Evolutionary conservation across 2,888 invertebrate species (phyloP).

Genomic region (Cosmia pyralina): DNA sequence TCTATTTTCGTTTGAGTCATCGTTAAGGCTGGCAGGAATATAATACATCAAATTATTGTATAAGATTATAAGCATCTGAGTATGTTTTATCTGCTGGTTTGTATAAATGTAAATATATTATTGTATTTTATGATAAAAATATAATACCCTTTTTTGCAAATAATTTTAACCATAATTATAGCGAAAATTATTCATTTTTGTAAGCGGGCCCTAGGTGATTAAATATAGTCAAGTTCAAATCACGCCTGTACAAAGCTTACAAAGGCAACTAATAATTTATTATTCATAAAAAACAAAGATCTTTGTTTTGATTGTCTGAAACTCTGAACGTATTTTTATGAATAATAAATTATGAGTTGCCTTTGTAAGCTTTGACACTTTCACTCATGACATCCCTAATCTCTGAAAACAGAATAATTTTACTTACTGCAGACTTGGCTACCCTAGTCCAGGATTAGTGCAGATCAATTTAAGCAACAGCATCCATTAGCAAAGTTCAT

Average conservation of each 20-base stretch:
- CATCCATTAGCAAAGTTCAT: conserved; percentile 10
- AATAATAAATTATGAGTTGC: too few relatives aligned
- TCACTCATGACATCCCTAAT: not conserved
- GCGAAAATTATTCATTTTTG: too few relatives aligned
- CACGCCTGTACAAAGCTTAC: too few relatives aligned
- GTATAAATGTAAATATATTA: too few relatives aligned
- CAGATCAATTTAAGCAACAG: not conserved
- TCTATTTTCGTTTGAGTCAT: conserved; percentile 16
- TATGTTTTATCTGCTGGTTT: not conserved
- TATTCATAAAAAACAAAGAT: not conserved
- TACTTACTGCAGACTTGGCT: not conserved
- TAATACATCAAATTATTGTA: not conserved
- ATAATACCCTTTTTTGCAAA: too few relatives aligned
- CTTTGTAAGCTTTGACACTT: too few relatives aligned
- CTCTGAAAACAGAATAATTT: not conserved
- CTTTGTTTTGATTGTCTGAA: too few relatives aligned
- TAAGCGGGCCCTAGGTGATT: too few relatives aligned
- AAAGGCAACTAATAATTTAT: not conserved
- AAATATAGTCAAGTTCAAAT: too few relatives aligned
- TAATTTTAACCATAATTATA: too few relatives aligned
- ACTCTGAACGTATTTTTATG: too few relatives aligned
- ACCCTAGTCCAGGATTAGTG: not conserved
- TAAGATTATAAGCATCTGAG: not conserved
- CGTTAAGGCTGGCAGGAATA: not conserved
- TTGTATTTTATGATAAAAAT: not conserved